phyloP scores from a whole-genome alignment of 1,140 invertebrate species.

The Chionoecetes opilio region DNA sequence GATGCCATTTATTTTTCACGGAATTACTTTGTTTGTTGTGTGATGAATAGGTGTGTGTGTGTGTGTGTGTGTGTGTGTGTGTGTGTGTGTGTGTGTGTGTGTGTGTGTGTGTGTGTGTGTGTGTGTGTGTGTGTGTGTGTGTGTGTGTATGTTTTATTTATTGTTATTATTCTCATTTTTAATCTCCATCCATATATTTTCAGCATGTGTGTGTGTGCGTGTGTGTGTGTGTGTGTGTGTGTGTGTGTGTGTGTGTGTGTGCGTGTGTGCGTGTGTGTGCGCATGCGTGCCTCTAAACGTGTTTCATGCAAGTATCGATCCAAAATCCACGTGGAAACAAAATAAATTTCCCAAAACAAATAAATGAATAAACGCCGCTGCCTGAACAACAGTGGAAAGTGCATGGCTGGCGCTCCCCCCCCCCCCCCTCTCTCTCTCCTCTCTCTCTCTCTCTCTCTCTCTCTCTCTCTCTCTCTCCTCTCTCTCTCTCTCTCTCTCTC shows the following conservation, averaged over 20 bases:
- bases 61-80: slow-evolving; percentile 3
- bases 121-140: slow-evolving; percentile 14
- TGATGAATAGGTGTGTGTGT: slow-evolving; percentile 2
- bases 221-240: slow-evolving; percentile 48
- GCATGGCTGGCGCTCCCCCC: too few relatives aligned
- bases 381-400: too few relatives aligned
- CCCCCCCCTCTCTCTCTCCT: too few relatives aligned
- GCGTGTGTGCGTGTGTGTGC: slow-evolving; percentile 37
- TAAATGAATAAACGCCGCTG: too few relatives aligned
- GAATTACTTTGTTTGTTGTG: not conserved
- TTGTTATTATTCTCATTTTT: too few relatives aligned
- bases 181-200: too few relatives aligned
- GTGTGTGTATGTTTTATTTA: not conserved
- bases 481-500: too few relatives aligned
- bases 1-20: slow-evolving; percentile 20
- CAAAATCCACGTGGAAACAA: not conserved
- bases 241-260: slow-evolving; percentile 56
- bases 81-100: not conserved
- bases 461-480: too few relatives aligned
- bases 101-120: not conserved
- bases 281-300: not conserved
- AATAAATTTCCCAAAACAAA: too few relatives aligned
- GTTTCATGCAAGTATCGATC: not conserved
- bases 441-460: too few relatives aligned
- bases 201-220: slow-evolving; percentile 3